phyloP scores from a whole-genome alignment of 2,797 vertebrate genomes.

The Labroides dimidiatus region DNA sequence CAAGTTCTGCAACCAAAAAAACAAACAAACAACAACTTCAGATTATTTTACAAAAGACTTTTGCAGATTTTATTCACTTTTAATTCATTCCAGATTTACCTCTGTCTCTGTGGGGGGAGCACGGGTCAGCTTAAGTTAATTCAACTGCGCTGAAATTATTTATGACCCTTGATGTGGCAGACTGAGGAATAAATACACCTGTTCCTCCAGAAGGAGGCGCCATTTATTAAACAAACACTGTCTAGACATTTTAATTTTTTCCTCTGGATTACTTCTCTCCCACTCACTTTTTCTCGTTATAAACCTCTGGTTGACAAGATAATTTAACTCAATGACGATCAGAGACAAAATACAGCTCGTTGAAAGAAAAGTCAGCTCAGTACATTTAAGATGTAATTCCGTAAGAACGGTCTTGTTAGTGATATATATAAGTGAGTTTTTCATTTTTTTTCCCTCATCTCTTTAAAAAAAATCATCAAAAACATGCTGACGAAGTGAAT shows the following conservation, averaged over 20 bases:
- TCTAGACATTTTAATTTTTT: conserved; percentile 59
- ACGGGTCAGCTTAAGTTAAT: background rate
- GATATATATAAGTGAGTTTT: too few relatives aligned
- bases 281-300: conserved; percentile 21
- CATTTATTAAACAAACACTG: conserved; percentile 74
- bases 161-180: conserved; percentile 11
- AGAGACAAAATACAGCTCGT: background rate
- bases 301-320: conserved; percentile 40
- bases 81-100: background rate
- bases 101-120: background rate
- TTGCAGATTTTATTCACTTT: background rate
- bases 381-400: background rate
- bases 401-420: background rate
- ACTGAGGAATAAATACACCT: background rate
- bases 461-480: background rate
- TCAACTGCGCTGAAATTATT: conserved; percentile 24
- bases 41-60: conserved; percentile 18
- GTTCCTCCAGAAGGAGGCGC: conserved; percentile 75
- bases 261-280: conserved; percentile 33
- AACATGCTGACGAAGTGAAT: background rate
- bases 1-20: conserved; percentile 73
- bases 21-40: background rate
- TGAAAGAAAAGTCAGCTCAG: background rate
- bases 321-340: background rate
- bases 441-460: background rate